Base-by-base conservation (phyloP, 2,113 vertebrate species). In the Phrynocephalus versicolor region DNA sequence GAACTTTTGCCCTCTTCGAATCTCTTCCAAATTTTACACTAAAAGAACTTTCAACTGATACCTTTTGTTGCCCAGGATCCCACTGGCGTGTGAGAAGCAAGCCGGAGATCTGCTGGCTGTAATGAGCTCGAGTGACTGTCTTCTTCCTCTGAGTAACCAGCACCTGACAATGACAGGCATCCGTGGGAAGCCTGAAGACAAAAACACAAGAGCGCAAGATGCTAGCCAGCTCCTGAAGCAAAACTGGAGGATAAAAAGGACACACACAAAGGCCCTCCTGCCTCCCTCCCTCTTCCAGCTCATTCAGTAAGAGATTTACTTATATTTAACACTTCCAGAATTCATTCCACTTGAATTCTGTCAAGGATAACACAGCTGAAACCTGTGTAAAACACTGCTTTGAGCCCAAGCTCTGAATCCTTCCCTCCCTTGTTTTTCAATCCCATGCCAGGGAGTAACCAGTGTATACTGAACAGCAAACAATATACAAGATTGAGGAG, bases 1-100 rank as follows among this genome's bases (percentile, higher is more conserved):
- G 95, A 97, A 97, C 96, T 96, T 95, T 95, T 92, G 94, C 92
- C 96, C 95, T 93, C 94, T 94, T 96, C 96, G 94, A 96, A 96
- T 96, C 94, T 94, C 94, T 90, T 96, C 95, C 96, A 96, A 96
- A 94, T 96, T 96, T 94, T 93, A 45, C 84, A 93, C 93, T 91
- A 93, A 96, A 96, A 95, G 95, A 94, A 95, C 92, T 93, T 95
- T 96, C 96, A 94, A 95, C 25, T 86, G 91, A 86, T 94, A 95
- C 89, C 91, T 95, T 95, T 95, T 96, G 95, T 96, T 95, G 84
- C 83, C 86, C 89, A 85, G 90, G 88, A 94, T 94, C 94, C 92
- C 93, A 95, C 93, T 96, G 94, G 86, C 1, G 0, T 96, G 95
- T 95, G 95, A 96, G 95, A 96, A 96, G 91, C 92, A 92, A 94